Evolutionary conservation across 1,140 invertebrate species (phyloP), one percentile per base, ranked within the genome.

Genomic region (fruit fly (Drosophila melanogaster)): DNA sequence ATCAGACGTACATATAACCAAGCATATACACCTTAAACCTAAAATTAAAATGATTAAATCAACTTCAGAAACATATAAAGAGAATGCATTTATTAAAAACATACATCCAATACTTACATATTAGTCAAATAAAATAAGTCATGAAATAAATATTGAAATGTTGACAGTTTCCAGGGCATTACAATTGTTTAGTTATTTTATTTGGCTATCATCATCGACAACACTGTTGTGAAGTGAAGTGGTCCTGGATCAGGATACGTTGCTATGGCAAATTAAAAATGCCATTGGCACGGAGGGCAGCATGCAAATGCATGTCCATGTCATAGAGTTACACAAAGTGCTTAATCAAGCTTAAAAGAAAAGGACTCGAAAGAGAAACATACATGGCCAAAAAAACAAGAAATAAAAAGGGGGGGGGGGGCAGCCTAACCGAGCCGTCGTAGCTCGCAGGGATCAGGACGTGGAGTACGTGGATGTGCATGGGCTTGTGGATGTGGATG

Each of bases 281-380:
- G 79, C 84, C 84, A 80, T 70, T 70, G 79, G 79, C 59, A 70
- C 50, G 58, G 40, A 57, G 54, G 46, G 56, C 58, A 60, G 57
- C 64, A 77, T 77, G 62, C 61, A 69, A 75, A 62, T 71, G 62
- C 65, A 89, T 87, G 65, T 87, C 79, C 84, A 76, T 87, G 76
- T 87, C 79, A 81, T 89, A 78, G 79, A 83, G 79, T 87, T 83
- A 89, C 84, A 89, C 83, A 87, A 87, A 87, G 84, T 87, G 84
- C 84, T 89, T 87, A 83, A 87, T 87, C 84, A 89, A 84, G 84
- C 84, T 77, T 76, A 89, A 87, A 89, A 86, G 74, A 81, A 89
- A 83, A 77, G 84, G 66, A 79, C 83, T 87, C 75, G 79, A 87
- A 83, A 79, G 50, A 64, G 79, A 59, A 65, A 76, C 44, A 77